Base-by-base conservation (phyloP, 2,797 vertebrate species). In the Hoplostethus mediterraneus region DNA sequence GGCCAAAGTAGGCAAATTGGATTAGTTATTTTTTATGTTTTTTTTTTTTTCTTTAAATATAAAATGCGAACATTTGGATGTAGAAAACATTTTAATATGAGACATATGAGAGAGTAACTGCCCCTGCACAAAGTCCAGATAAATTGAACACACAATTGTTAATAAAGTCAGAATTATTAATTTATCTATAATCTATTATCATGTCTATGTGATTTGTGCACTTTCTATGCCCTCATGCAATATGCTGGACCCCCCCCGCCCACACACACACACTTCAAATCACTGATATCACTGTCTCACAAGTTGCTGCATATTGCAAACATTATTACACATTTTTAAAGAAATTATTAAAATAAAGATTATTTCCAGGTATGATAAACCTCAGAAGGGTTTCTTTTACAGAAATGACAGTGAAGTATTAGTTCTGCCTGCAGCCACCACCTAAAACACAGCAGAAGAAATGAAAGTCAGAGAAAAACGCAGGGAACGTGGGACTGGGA, bases 401-500 rank as follows among this genome's bases (percentile, higher is more conserved):
- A 6, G 10, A 21, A 17, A 52, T 21, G 17, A 10, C 17, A 21
- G 17, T 51, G n/a, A 16, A 25, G 21, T 75, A 60, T 51, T 49
- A 59, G 48, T 78, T 54, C n/a, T 55, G 13, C 58, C 5, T 63
- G 48, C 49, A 72, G 28, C 31, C 64, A 74, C 55, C 71, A 69
- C 48, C 73, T 67, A 57, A 80, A 77, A 60, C 40, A 40, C 31
- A 69, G 77, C 55, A 72, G 52, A 78, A 54, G 21, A 40, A 81
- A 67, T 77, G 45, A 81, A 74, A 80, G 67, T 73, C 48, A 38
- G 67, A 79, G 59, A 75, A 80, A 77, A 80, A 84, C 79, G 65
- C 21, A 53, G 83, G 79, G 86, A 89, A 90, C 85, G 85, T 86
- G 76, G 85, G 77, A 86, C 74, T 65, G 67, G 48, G 68, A 85